Evolutionary conservation across 2,888 invertebrate species (phyloP).

Genomic region (Abrostola triplasia): DNA sequence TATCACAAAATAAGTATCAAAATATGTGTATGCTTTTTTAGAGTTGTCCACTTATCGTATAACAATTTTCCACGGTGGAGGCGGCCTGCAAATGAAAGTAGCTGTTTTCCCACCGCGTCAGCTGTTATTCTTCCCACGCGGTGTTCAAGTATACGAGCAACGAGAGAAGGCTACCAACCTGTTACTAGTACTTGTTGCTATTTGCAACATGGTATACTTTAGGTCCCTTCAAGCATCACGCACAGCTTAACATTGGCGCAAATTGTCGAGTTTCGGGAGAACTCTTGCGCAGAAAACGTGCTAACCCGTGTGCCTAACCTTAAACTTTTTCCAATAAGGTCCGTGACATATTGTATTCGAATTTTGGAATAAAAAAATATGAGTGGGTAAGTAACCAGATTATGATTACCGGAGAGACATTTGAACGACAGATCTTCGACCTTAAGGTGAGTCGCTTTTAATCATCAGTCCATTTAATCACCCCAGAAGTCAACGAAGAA

Average conservation of each 20-base stretch:
- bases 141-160: constrained; percentile 21
- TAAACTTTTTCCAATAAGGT: no score
- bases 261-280: not conserved
- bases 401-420: not conserved
- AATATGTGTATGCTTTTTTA: not conserved
- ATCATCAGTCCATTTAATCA: constrained; percentile 32
- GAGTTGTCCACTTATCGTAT: not conserved
- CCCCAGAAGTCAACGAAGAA: constrained; percentile 35
- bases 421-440: constrained; percentile 13
- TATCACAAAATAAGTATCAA: no score
- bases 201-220: constrained; percentile 28
- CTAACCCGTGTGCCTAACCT: no score
- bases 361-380: no score
- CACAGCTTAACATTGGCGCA: not conserved
- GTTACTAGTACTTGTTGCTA: constrained; percentile 40
- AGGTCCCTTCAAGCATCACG: not conserved
- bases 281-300: no score
- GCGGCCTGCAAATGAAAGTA: constrained; percentile 25
- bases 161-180: constrained; percentile 34
- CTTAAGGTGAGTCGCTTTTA: constrained; percentile 14
- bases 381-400: no score
- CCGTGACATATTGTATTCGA: no score
- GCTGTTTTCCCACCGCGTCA: constrained; percentile 25
- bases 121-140: constrained; percentile 40
- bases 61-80: constrained; percentile 22